phyloP scores from a whole-genome alignment of 2,797 vertebrate species.

The Neomorphus geoffroyi region DNA sequence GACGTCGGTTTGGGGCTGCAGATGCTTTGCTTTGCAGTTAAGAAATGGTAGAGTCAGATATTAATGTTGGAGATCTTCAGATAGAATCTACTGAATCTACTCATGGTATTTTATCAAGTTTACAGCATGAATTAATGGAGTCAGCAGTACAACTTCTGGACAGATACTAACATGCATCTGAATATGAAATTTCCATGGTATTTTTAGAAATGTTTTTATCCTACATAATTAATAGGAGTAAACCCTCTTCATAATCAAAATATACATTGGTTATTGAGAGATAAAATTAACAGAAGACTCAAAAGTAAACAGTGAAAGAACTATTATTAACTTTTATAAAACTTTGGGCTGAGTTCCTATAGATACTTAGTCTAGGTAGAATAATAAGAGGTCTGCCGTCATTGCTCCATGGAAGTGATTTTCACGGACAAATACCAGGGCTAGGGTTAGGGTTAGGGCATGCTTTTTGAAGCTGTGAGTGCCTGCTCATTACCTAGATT shows the following conservation, averaged over 20 bases:
- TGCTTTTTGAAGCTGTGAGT: not conserved
- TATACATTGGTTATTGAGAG: not conserved
- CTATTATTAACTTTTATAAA: not conserved
- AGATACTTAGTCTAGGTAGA: not conserved
- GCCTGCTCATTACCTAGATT: not conserved
- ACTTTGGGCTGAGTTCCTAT: not conserved
- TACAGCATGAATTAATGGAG: not conserved
- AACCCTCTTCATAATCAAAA: not conserved
- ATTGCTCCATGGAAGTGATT: not conserved
- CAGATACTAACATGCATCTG: not conserved
- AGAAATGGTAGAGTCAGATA: not conserved
- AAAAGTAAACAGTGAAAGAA: not conserved
- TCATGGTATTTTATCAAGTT: not conserved
- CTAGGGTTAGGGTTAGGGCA: not conserved
- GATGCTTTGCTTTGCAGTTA: not conserved
- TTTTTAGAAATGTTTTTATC: conserved; percentile 9
- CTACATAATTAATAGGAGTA: not conserved
- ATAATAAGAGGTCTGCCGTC: not conserved
- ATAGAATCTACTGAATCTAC: not conserved
- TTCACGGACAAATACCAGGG: not conserved
- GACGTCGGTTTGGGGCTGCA: not conserved
- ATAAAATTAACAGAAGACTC: not conserved
- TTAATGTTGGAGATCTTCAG: not conserved
- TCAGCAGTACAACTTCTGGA: not conserved
- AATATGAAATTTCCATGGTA: not conserved